These are phyloP conservation scores for Drosophila paracracens DNA, from an alignment of 2,888 invertebrate genomes.

Conservation along the genomic window DNA sequence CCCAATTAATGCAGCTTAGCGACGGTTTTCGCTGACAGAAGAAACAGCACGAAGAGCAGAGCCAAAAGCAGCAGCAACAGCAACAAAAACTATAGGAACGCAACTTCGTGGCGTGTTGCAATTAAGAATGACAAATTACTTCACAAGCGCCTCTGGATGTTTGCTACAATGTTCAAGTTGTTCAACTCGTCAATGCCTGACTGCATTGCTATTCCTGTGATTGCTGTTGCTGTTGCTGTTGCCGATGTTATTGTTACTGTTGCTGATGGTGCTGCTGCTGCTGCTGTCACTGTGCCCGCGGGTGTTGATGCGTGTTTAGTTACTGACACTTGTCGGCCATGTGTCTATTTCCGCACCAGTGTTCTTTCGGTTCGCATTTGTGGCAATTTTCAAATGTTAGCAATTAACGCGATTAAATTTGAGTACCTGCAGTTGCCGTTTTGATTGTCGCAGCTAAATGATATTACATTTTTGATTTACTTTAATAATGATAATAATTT, in stretches of 20 bases:
- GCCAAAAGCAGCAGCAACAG: not conserved
- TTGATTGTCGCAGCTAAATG: slow-evolving; percentile 4
- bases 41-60: slow-evolving; percentile 19
- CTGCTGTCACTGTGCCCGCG: slow-evolving; percentile 15
- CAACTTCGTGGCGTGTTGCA: slow-evolving; percentile 67
- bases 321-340: slow-evolving; percentile 54
- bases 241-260: not conserved
- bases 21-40: slow-evolving; percentile 26
- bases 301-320: slow-evolving; percentile 57
- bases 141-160: slow-evolving; percentile 69
- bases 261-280: slow-evolving; percentile 8
- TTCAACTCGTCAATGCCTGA: slow-evolving; percentile 35
- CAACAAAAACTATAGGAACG: slow-evolving; percentile 25
- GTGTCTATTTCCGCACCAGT: slow-evolving; percentile 13
- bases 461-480: not conserved
- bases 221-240: slow-evolving; percentile 11
- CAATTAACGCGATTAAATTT: slow-evolving; percentile 41
- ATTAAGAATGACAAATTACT: slow-evolving; percentile 74
- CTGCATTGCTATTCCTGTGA: slow-evolving; percentile 21
- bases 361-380: slow-evolving; percentile 19
- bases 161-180: slow-evolving; percentile 46
- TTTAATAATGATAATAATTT: not conserved
- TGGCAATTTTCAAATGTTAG: slow-evolving; percentile 25
- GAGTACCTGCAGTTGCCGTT: slow-evolving; percentile 19
- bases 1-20: slow-evolving; percentile 66